A percentile compares a stretch with the other conserved stretches of the same genome.
phyloP scores from a whole-genome alignment of 1,140 invertebrate species.

The Ladona fulva region DNA sequence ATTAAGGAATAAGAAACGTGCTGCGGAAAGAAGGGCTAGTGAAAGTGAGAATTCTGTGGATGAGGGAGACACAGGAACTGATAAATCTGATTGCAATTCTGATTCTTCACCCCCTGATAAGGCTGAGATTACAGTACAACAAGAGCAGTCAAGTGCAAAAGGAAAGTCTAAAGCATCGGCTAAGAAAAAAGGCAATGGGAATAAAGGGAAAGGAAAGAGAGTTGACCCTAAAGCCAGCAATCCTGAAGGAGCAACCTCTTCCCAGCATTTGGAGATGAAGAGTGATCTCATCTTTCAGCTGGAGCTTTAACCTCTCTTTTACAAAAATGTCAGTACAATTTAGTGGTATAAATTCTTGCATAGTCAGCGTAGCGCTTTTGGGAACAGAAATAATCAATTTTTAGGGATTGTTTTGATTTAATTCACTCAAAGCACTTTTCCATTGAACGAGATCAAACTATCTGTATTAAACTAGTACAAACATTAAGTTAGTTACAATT shows the following conservation, averaged over 20 bases:
- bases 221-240: not conserved
- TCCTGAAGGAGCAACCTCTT: no score
- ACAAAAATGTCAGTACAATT: no score
- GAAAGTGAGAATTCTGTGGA: conserved; percentile 71
- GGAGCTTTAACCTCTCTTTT: not conserved
- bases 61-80: conserved; percentile 35
- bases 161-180: not conserved
- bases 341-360: no score
- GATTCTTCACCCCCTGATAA: not conserved
- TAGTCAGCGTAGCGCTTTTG: no score
- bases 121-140: not conserved
- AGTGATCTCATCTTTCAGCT: conserved; percentile 9
- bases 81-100: not conserved
- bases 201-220: not conserved
- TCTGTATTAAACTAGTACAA: no score
- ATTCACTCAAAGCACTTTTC: no score
- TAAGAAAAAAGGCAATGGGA: not conserved
- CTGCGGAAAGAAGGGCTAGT: conserved; percentile 57
- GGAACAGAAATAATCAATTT: no score
- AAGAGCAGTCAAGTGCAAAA: not conserved
- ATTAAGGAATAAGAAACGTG: conserved; percentile 63
- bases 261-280: not conserved
- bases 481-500: no score
- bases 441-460: no score
- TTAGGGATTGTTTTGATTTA: no score